Percentiles rank a stretch among this genome's conserved stretches.
Evolutionary conservation across 2,113 vertebrate species (phyloP).

Genomic region (Silurus meridionalis): DNA sequence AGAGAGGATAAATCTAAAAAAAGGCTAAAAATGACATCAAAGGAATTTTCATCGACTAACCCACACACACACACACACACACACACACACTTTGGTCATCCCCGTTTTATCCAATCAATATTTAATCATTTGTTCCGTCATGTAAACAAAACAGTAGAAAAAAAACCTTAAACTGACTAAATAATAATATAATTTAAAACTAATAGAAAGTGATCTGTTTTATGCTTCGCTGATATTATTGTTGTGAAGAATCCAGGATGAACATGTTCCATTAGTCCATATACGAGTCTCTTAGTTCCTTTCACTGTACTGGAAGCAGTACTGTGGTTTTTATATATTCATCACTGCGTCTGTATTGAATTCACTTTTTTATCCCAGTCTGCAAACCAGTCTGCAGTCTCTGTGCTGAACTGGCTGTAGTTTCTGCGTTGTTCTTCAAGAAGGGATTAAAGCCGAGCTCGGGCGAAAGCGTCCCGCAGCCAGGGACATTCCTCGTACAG

Average conservation of each 20-base stretch:
- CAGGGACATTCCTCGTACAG: constrained; percentile 91
- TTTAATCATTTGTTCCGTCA: not conserved
- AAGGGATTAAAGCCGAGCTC: constrained; percentile 75
- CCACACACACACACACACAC: not conserved
- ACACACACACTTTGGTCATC: not conserved
- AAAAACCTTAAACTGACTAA: not conserved
- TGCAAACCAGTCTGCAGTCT: not conserved
- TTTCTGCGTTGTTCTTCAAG: not conserved
- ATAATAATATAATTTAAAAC: not conserved
- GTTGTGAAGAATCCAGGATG: not conserved
- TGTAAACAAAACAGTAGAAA: constrained; percentile 6
- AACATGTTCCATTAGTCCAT: not conserved
- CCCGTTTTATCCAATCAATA: not conserved
- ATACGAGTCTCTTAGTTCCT: not conserved
- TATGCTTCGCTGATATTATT: not conserved
- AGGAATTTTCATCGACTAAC: not conserved
- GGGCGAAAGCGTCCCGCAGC: constrained; percentile 88
- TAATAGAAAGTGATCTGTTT: not conserved
- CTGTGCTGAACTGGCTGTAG: not conserved
- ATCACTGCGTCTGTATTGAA: not conserved
- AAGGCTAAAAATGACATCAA: not conserved
- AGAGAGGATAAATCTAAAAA: not conserved
- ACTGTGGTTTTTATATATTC: not conserved
- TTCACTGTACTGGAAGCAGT: not conserved
- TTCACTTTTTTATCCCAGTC: not conserved